Percentiles rank a stretch among this genome's conserved stretches.
These are phyloP conservation scores for Xenopus laevis DNA, from an alignment of 2,113 vertebrate genomes.

Conservation along the genomic window DNA sequence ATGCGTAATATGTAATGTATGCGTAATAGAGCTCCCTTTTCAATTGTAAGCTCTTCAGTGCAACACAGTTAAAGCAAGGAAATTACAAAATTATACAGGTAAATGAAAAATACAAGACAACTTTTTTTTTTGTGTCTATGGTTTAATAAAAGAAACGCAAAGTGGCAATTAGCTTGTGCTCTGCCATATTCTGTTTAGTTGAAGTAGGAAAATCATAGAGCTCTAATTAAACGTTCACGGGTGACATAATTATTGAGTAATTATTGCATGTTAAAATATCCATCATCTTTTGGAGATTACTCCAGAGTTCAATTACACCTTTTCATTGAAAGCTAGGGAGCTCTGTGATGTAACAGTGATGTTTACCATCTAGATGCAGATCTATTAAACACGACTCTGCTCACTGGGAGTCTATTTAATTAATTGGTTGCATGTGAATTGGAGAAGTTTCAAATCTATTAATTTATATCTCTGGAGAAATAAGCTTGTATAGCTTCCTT, in stretches of 20 bases:
- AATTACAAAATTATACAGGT: no score
- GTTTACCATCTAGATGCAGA: not conserved
- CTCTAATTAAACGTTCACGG: constrained; percentile 33
- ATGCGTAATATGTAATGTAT: no score
- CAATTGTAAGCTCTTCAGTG: no score
- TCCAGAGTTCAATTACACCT: constrained; percentile 42
- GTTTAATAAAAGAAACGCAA: no score
- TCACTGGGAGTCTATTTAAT: not conserved
- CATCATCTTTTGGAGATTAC: constrained; percentile 28
- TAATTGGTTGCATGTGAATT: constrained; percentile 19
- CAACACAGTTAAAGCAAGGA: no score
- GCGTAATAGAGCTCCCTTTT: no score
- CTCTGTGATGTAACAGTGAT: not conserved
- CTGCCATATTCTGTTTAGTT: constrained; percentile 26
- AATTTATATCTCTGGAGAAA: not conserved
- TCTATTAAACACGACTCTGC: not conserved
- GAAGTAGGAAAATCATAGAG: not conserved
- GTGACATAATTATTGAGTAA: constrained; percentile 43
- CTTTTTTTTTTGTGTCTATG: no score
- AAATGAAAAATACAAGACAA: no score
- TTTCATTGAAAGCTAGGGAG: constrained; percentile 31
- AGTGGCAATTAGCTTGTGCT: no score
- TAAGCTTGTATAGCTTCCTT: no score
- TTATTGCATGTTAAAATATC: constrained; percentile 45
- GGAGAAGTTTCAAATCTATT: not conserved